phyloP scores from a whole-genome alignment of 2,113 vertebrate genomes.

The Calonectris borealis region DNA sequence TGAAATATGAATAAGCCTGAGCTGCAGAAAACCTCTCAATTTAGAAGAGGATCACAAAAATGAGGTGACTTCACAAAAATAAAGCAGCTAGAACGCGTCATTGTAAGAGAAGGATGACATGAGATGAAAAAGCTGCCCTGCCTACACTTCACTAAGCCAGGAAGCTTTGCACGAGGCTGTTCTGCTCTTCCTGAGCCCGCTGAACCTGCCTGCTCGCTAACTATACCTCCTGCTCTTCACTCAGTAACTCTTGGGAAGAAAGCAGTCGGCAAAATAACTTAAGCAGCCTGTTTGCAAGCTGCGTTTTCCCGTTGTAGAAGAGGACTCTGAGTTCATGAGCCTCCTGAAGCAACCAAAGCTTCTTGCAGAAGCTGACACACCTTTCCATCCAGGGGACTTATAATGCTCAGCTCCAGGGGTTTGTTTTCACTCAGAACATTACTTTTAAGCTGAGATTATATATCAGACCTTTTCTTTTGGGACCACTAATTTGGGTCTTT shows the following conservation, averaged over 20 bases:
- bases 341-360: not conserved
- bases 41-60: constrained; percentile 1
- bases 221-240: not conserved
- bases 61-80: not conserved
- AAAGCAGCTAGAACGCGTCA: not conserved
- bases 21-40: not conserved
- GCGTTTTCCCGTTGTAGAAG: not conserved
- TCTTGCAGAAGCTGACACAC: not conserved
- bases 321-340: accelerated
- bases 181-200: accelerated
- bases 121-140: not conserved
- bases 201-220: not conserved
- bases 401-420: not conserved
- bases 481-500: not conserved
- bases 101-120: not conserved
- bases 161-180: not conserved
- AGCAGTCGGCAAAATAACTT: not conserved
- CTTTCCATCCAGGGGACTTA: not conserved
- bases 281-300: not conserved
- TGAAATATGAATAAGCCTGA: constrained; percentile 40
- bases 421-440: not conserved
- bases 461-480: not conserved
- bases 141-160: not conserved
- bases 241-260: not conserved
- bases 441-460: not conserved